phyloP scores from a whole-genome alignment of 2,797 vertebrate species.

The Myiotriccus ornatus region DNA sequence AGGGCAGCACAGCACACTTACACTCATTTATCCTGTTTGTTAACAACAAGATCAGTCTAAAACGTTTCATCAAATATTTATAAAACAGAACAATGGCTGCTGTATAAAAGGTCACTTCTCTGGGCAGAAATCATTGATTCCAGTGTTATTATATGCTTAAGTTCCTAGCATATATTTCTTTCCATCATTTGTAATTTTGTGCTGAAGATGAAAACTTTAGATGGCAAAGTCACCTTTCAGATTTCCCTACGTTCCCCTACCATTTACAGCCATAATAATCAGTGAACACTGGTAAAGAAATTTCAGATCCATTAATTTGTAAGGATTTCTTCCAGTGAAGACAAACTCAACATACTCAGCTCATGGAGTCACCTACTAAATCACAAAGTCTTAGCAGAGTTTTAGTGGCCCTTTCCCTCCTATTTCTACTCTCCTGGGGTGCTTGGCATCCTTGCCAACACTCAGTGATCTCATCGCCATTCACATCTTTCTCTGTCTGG shows the following conservation, averaged over 20 bases:
- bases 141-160: not conserved
- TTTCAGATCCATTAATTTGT: not conserved
- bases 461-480: not conserved
- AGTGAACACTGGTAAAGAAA: not conserved
- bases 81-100: not conserved
- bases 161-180: not conserved
- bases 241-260: not conserved
- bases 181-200: not conserved
- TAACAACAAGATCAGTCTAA: not conserved
- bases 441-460: not conserved
- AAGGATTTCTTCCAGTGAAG: not conserved
- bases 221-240: not conserved
- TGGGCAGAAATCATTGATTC: conserved; percentile 30
- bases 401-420: not conserved
- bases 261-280: not conserved
- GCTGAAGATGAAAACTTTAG: not conserved
- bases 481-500: not conserved
- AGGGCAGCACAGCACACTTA: not conserved
- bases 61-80: not conserved
- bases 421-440: not conserved
- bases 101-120: not conserved
- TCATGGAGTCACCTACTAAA: not conserved
- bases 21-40: not conserved
- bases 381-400: not conserved
- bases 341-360: not conserved